Percentiles rank a stretch among this genome's conserved stretches.
phyloP scores from a whole-genome alignment of 2,113 vertebrate species.

The Ameiurus melas region DNA sequence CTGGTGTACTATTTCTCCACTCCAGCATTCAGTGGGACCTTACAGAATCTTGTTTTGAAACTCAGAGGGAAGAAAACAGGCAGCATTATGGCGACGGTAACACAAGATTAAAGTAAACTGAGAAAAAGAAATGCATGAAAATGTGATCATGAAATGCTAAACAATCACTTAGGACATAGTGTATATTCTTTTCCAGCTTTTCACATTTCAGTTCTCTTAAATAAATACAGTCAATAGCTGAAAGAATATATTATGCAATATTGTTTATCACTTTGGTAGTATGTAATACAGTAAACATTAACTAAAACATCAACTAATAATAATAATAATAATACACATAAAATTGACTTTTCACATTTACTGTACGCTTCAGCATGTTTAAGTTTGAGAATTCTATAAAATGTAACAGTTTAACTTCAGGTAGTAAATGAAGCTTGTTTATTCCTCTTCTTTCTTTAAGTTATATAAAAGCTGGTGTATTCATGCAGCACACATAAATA shows the following conservation, averaged over 20 bases:
- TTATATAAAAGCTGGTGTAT: neutral
- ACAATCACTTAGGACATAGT: neutral
- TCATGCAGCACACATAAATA: neutral
- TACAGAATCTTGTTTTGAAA: conserved; percentile 63
- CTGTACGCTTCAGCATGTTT: neutral
- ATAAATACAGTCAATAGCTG: neutral
- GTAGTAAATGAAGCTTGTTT: neutral
- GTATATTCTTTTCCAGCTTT: neutral
- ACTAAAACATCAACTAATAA: neutral
- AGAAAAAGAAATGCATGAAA: neutral
- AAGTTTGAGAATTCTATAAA: neutral
- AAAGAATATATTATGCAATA: neutral
- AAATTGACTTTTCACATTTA: neutral
- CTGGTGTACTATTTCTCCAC: conserved; percentile 78
- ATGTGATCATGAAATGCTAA: neutral
- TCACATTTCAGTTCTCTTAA: neutral
- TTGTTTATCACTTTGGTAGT: neutral
- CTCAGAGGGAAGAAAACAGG: conserved; percentile 51
- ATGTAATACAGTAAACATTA: neutral
- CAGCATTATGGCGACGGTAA: neutral
- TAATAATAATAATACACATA: neutral
- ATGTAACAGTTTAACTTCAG: neutral
- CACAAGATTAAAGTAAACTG: conserved; percentile 7
- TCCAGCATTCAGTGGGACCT: conserved; percentile 66
- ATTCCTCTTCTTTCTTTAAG: neutral